phyloP scores from a whole-genome alignment of 2,888 invertebrate species.

The Metopia argyrocephala region DNA sequence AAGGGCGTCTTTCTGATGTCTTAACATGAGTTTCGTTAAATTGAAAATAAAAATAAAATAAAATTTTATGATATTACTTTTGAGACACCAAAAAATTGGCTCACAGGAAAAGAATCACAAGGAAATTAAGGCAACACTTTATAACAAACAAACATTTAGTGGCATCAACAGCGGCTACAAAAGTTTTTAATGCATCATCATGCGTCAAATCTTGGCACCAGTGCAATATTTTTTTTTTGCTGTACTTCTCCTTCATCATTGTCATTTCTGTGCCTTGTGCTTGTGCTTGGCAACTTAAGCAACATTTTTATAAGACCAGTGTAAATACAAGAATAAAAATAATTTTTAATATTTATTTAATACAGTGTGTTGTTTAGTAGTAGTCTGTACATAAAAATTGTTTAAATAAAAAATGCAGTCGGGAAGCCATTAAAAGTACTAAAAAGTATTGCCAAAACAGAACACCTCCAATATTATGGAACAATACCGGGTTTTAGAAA shows the following conservation, averaged over 20 bases:
- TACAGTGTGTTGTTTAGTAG: too few species aligned
- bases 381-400: too few species aligned
- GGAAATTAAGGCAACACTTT: constrained; percentile 19
- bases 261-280: constrained; percentile 27
- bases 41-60: constrained; percentile 65
- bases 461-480: too few species aligned
- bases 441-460: too few species aligned
- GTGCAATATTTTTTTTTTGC: constrained; percentile 3
- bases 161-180: constrained; percentile 37
- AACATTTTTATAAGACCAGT: constrained; percentile 29
- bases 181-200: constrained; percentile 58
- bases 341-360: too few species aligned
- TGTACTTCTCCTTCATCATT: constrained; percentile 19
- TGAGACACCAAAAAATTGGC: constrained; percentile 56
- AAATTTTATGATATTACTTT: constrained; percentile 63
- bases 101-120: neutral
- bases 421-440: too few species aligned
- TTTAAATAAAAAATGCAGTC: too few species aligned
- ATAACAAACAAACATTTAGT: constrained; percentile 23
- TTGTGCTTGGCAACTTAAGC: neutral
- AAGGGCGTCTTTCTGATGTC: constrained; percentile 60
- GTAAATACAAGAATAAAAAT: too few species aligned
- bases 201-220: constrained; percentile 60
- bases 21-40: constrained; percentile 60
- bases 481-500: too few species aligned